These are phyloP conservation scores for Trichoplusia ni DNA, from an alignment of 1,140 invertebrate genomes.

Conservation along the genomic window DNA sequence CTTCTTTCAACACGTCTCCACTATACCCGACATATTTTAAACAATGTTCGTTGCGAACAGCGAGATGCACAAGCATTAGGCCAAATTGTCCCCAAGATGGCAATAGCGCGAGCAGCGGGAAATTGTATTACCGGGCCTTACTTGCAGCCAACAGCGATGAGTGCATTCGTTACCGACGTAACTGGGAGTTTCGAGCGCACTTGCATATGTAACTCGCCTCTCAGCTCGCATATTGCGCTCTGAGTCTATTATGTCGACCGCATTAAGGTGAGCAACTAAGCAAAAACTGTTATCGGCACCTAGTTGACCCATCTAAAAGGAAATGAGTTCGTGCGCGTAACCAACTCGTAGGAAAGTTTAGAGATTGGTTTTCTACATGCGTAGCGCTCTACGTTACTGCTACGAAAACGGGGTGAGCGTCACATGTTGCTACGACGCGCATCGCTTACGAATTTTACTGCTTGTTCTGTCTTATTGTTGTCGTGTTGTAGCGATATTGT, in stretches of 20 bases:
- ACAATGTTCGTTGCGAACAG: conserved; percentile 41
- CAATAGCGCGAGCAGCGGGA: conserved; percentile 59
- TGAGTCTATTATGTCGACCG: neutral
- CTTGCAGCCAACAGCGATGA: conserved; percentile 57
- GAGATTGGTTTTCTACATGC: conserved; percentile 27
- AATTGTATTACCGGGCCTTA: conserved; percentile 72
- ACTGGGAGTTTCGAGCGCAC: conserved; percentile 53
- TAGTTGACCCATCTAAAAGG: conserved; percentile 15
- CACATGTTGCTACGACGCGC: conserved; percentile 14
- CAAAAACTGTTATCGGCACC: conserved; percentile 7
- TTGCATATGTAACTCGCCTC: conserved; percentile 39
- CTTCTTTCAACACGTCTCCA: neutral
- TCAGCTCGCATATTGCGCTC: conserved; percentile 3
- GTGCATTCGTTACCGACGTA: conserved; percentile 69
- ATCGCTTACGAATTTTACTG: conserved; percentile 2
- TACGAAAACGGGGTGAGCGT: conserved; percentile 5
- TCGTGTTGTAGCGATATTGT: neutral
- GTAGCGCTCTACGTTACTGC: conserved; percentile 17
- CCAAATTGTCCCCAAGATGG: conserved; percentile 74
- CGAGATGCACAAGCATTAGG: conserved; percentile 61
- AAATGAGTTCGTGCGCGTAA: conserved; percentile 27
- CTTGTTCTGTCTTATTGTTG: neutral
- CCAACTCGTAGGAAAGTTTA: conserved; percentile 12
- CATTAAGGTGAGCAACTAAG: conserved; percentile 11
- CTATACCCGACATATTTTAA: conserved; percentile 44